These are phyloP conservation scores for Caenorhabditis brenneri DNA, from an alignment of 1,140 invertebrate genomes.

Conservation along the genomic window DNA sequence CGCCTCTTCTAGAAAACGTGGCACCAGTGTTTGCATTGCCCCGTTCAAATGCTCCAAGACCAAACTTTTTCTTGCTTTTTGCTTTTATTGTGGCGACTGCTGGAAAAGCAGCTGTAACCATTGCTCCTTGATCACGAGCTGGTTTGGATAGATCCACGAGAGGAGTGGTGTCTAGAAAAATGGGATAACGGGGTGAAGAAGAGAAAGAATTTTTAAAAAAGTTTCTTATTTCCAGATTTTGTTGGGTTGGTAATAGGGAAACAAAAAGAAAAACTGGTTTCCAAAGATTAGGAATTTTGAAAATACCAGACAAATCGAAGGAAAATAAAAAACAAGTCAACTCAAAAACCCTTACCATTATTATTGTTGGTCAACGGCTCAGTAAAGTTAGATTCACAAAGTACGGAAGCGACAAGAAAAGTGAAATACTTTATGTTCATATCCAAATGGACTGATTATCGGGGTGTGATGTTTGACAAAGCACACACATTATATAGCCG, in stretches of 20 bases:
- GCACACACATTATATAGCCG: constrained; percentile 24
- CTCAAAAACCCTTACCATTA: no score
- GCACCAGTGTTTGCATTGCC: background rate
- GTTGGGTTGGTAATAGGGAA: no score
- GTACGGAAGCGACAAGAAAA: constrained; percentile 27
- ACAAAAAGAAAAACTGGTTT: no score
- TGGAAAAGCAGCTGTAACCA: constrained; percentile 6
- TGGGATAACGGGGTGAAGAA: no score
- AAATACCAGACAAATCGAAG: no score
- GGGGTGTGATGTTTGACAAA: background rate
- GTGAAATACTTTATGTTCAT: constrained; percentile 36
- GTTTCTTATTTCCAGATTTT: no score
- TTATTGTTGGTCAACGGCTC: background rate
- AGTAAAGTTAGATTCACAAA: background rate
- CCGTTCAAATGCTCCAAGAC: constrained; percentile 3
- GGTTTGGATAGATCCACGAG: constrained; percentile 11
- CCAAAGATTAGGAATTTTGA: no score
- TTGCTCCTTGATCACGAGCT: constrained; percentile 20
- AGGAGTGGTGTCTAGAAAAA: background rate
- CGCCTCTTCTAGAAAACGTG: constrained; percentile 28
- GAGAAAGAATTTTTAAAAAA: no score
- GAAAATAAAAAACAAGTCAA: constrained; percentile 11
- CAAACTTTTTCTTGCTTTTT: constrained; percentile 23
- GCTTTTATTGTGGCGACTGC: background rate
- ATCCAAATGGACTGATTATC: background rate